Evolutionary conservation across 2,888 invertebrate species (phyloP).

Genomic region (Cataglyphis rosenhaueri): DNA sequence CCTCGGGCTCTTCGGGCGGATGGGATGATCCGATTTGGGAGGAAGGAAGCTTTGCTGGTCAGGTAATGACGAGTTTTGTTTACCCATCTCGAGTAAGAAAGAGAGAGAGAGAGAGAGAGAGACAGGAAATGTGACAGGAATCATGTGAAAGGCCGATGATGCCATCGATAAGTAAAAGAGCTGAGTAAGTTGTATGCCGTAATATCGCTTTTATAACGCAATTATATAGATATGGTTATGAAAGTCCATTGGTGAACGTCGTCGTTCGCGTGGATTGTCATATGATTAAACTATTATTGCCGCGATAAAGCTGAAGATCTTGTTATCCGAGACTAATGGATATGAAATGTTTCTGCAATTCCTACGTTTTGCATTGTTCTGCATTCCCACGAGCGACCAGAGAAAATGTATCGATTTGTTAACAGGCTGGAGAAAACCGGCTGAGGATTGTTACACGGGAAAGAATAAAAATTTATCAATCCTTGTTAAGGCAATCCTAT

Average conservation of each 20-base stretch:
- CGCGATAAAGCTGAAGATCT: background rate
- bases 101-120: background rate
- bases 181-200: slow-evolving; percentile 35
- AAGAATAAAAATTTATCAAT: slow-evolving; percentile 63
- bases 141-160: slow-evolving; percentile 44
- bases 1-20: slow-evolving; percentile 88
- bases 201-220: slow-evolving; percentile 29
- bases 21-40: slow-evolving; percentile 88
- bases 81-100: background rate
- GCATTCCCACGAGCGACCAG: slow-evolving; percentile 56
- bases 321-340: background rate
- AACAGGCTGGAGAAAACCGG: slow-evolving; percentile 22
- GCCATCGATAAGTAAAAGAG: slow-evolving; percentile 47
- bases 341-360: slow-evolving; percentile 5
- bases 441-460: slow-evolving; percentile 44
- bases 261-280: background rate
- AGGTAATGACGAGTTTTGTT: slow-evolving; percentile 61
- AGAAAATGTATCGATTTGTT: slow-evolving; percentile 47
- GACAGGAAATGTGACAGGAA: background rate
- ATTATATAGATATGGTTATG: slow-evolving; percentile 32
- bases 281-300: background rate
- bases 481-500: slow-evolving; percentile 58
- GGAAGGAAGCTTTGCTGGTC: slow-evolving; percentile 81
- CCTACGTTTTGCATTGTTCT: slow-evolving; percentile 45
- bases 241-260: slow-evolving; percentile 8